Conservation (phyloP, 2,888 invertebrate genomes). For the Gryllus longicercus region DNA sequence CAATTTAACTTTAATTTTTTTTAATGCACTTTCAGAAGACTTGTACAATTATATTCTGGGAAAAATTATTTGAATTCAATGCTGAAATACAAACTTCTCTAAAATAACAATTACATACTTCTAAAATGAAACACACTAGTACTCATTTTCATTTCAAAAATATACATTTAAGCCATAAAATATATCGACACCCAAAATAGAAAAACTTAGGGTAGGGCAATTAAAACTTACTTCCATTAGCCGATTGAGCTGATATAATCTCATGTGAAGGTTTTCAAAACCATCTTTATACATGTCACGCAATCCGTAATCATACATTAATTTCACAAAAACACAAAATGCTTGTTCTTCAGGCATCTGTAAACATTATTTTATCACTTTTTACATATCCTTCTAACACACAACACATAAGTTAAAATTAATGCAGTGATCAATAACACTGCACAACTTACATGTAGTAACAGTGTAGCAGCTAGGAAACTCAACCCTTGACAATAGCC, state of each 20-base stretch:
- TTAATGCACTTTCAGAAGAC: too few relatives aligned
- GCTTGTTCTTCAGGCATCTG: constrained; percentile 99
- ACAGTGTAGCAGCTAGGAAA: constrained; percentile 91
- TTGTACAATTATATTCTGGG: too few relatives aligned
- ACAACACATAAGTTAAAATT: not conserved
- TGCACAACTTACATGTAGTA: constrained; percentile 78
- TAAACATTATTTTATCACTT: constrained; percentile 21
- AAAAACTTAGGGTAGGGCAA: not conserved
- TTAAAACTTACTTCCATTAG: constrained; percentile 70
- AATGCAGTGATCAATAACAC: not conserved
- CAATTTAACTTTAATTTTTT: too few relatives aligned
- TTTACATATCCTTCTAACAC: not conserved
- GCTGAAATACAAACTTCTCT: too few relatives aligned
- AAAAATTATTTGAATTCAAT: too few relatives aligned
- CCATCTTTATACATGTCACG: constrained; percentile 94
- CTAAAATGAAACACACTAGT: too few relatives aligned
- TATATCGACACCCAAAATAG: too few relatives aligned
- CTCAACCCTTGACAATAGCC: constrained; percentile 99
- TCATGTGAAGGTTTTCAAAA: constrained; percentile 92
- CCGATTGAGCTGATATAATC: constrained; percentile 90
- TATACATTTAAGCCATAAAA: too few relatives aligned
- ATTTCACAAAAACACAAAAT: constrained; percentile 90
- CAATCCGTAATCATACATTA: constrained; percentile 95
- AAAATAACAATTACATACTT: too few relatives aligned
- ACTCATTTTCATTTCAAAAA: too few relatives aligned